Base-by-base conservation (phyloP, 1,140 invertebrate genomes). In the Zaprionus ghesquierei region DNA sequence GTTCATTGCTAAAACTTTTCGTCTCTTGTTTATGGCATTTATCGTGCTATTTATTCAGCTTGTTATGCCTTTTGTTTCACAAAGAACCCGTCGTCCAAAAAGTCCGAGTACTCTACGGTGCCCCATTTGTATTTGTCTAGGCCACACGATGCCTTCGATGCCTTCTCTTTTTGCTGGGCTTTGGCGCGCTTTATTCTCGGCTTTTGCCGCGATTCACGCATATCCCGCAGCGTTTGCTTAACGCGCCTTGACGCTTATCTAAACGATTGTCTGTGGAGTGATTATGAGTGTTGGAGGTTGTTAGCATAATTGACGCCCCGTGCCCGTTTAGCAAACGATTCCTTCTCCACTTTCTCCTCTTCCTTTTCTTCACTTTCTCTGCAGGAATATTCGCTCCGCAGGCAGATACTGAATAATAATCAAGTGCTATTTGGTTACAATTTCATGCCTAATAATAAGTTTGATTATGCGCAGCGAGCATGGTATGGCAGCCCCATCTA, bases 261-360 rank as follows among this genome's bases (percentile, higher is more conserved):
- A 87, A 87, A 87, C 84, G 84, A 84, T 89, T 87, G 84, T 86
- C 84, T 89, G 84, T 87, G 84, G 84, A 87, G 84, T 87, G 84
- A 87, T 87, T 87, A 87, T 87, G 84, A 87, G 84, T 89, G 85
- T 87, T 77, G 76, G 65, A 86, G 84, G 76, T 87, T 87, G 84
- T 87, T 87, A 87, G 84, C 84, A 87, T 87, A 87, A 87, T 87
- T 87, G 84, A 87, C 84, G 84, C 84, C 72, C 82, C 60, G 76
- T 77, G 79, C 60, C 73, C 76, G 62, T 75, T 76, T 79, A 69
- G 61, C 68, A 23, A 66, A 55, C 25, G 66, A 38, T 29, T 49
- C 8, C 9, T n/a, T 23, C 18, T 1, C 10, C 20, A 4, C 22
- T 44, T n/a, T 13, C 8, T 27, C 44, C n/a, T 15, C n/a, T 20